Conservation (phyloP, 2,888 invertebrate species). For the Metacarcinus magister region DNA sequence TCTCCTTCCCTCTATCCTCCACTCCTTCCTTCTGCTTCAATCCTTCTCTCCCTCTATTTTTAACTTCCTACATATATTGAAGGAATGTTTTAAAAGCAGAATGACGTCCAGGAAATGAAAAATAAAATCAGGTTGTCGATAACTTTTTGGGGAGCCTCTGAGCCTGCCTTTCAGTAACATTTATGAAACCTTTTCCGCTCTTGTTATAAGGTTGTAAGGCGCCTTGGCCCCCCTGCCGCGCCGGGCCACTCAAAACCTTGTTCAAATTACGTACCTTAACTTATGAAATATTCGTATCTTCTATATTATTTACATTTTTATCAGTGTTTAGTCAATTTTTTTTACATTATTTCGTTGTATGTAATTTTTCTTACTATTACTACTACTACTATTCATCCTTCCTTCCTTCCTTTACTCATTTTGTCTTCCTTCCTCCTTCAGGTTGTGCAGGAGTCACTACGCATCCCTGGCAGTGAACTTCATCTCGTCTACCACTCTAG, state of each 20-base stretch:
- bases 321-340: neutral
- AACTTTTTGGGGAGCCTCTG: neutral
- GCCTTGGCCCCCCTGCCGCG: neutral
- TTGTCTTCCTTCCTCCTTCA: conserved; percentile 84
- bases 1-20: neutral
- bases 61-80: conserved; percentile 14
- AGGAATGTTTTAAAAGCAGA: neutral
- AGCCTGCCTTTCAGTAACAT: neutral
- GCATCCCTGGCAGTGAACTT: conserved; percentile 96
- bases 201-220: conserved; percentile 30
- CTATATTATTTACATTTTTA: neutral
- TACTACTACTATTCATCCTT: neutral
- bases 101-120: neutral
- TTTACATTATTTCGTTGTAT: neutral
- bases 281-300: neutral
- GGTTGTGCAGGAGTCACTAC: conserved; percentile 98
- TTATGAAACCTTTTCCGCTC: conserved; percentile 5
- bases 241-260: neutral
- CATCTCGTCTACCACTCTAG: conserved; percentile 98
- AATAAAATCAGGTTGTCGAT: neutral
- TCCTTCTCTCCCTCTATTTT: neutral
- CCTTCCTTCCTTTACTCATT: neutral
- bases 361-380: neutral
- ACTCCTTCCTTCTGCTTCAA: neutral
- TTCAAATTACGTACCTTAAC: neutral